Evolutionary conservation across 2,113 vertebrate genomes (phyloP).

Genomic region (Pomatostomus ruficeps): DNA sequence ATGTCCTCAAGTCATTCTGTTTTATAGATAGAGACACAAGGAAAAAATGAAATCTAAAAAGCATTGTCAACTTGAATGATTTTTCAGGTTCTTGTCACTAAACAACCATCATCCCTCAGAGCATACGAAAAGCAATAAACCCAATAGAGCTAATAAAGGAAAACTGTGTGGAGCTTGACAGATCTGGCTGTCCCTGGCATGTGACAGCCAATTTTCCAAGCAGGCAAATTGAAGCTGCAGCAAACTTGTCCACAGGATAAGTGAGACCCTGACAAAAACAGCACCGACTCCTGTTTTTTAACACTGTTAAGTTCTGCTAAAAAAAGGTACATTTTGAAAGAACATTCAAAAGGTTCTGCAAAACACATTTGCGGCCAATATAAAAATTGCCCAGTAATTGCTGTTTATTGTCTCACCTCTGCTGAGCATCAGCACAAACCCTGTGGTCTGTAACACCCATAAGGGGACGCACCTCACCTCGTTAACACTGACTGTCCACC

Average conservation of each 20-base stretch:
- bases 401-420: background rate
- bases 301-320: background rate
- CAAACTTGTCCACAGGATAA: background rate
- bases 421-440: background rate
- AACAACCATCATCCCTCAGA: constrained; percentile 60
- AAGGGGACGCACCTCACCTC: background rate
- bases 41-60: constrained; percentile 49
- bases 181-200: constrained; percentile 61
- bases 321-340: background rate
- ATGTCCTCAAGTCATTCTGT: background rate
- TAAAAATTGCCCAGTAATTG: background rate
- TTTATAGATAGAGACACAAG: constrained; percentile 15
- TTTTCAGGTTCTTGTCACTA: constrained; percentile 50
- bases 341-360: background rate
- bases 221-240: constrained; percentile 45
- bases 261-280: constrained; percentile 32
- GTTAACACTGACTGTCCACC: background rate
- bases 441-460: background rate
- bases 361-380: background rate
- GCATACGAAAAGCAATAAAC: constrained; percentile 51
- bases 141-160: constrained; percentile 54
- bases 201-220: constrained; percentile 53
- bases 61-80: constrained; percentile 51
- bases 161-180: constrained; percentile 30
- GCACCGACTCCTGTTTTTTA: background rate